Evolutionary conservation across 2,113 vertebrate species (phyloP), one percentile per base, ranked within the genome.

Genomic region (Tenebrosternarchus preto): DNA sequence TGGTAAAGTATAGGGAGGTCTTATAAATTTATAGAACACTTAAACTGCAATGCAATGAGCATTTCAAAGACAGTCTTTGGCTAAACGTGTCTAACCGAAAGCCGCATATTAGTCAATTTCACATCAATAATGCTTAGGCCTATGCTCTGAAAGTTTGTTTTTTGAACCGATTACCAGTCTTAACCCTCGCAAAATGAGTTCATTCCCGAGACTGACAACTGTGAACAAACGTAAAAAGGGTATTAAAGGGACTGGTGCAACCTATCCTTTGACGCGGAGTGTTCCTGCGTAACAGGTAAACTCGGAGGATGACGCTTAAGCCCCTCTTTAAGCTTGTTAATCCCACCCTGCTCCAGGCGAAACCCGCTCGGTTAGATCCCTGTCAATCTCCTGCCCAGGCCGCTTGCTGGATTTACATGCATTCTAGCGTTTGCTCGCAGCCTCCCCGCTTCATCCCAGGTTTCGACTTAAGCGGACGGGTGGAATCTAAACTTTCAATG

Each of bases 301-400:
- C 90, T 91, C 88, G 67, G 85, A 89, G 89, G 90, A 91, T 89
- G 91, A 86, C 81, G 88, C 88, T 90, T 94, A 93, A 94, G 92
- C 92, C 91, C 61, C 88, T 93, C 90, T 92, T 94, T 94, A 93
- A 90, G 89, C 92, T 93, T 93, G 93, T 93, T 93, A 94, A 94
- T 94, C 92, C 93, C 92, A 92, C 92, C 92, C 91, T 92, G 84
- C 92, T 93, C 93, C 92, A 93, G 92, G 88, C 90, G 91, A 82
- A 88, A 88, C 84, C 77, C 88, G 90, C 91, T 93, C 90, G 88
- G 89, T 87, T 86, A 93, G 92, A 93, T 94, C 92, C 90, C 90
- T 93, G 93, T 93, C 93, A 93, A 92, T 94, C 92, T 93, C 89
- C 89, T 87, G 88, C 92, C 88, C 88, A 91, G 85, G 90, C 90